Evolutionary conservation across 2,113 vertebrate species (phyloP).

Genomic region (Hemiscyllium ocellatum): DNA sequence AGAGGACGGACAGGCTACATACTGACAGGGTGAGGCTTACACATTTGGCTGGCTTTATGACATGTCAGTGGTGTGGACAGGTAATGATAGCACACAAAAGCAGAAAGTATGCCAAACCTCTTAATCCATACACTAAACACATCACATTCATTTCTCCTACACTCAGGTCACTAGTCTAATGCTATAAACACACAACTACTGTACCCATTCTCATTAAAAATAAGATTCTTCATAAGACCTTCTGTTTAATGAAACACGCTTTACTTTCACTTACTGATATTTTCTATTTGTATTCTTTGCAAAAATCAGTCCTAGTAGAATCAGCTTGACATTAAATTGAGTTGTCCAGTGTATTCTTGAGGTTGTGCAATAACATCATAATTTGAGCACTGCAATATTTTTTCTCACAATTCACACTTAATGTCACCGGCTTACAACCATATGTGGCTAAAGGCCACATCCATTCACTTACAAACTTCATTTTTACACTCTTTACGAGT

Average conservation of each 20-base stretch:
- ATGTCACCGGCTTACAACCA: slow-evolving; percentile 15
- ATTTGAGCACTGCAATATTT: background rate
- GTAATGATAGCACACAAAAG: no score
- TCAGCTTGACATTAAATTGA: background rate
- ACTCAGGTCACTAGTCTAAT: background rate
- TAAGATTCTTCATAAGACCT: background rate
- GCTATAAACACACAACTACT: background rate
- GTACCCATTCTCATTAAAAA: background rate
- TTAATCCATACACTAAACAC: background rate
- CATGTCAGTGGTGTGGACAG: no score
- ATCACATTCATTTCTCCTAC: background rate
- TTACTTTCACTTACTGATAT: background rate
- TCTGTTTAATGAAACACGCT: background rate
- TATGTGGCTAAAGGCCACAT: slow-evolving; percentile 15
- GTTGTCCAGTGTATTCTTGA: background rate
- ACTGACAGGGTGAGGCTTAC: no score
- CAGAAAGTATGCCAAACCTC: background rate
- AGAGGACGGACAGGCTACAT: no score
- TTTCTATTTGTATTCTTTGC: background rate
- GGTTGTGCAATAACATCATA: background rate
- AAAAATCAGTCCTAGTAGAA: background rate
- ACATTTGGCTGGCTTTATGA: no score
- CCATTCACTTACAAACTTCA: background rate
- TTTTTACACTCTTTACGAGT: slow-evolving; percentile 34
- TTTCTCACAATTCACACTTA: background rate